These are phyloP conservation scores for Brachionus asplanchnoidis DNA, from an alignment of 1,140 invertebrate genomes.

Conservation along the genomic window DNA sequence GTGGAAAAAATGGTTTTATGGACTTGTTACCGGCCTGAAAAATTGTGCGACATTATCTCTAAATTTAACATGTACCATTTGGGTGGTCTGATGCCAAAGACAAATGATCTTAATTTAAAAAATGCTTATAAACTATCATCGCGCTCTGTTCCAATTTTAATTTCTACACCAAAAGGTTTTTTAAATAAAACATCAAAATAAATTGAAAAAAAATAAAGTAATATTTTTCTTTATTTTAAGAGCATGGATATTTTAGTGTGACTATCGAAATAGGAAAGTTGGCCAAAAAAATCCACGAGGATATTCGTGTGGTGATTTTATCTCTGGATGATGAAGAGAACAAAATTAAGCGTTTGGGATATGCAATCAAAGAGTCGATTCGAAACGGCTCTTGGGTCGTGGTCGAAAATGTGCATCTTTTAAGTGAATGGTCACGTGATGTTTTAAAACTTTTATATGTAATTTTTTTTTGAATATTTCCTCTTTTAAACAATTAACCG, in stretches of 20 bases:
- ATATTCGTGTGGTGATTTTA: not conserved
- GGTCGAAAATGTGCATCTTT: conserved; percentile 30
- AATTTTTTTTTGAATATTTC: not conserved
- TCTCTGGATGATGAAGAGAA: conserved; percentile 13
- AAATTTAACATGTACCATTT: conserved; percentile 16
- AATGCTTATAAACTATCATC: not conserved
- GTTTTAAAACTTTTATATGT: conserved; percentile 21
- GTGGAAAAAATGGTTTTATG: not conserved
- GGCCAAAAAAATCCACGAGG: conserved; percentile 31
- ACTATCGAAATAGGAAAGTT: conserved; percentile 23
- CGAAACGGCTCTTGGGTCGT: conserved; percentile 12
- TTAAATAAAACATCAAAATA: not conserved
- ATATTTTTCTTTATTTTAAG: not conserved
- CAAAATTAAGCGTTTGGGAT: not conserved
- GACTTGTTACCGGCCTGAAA: not conserved
- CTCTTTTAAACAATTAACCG: no score
- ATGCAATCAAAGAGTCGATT: conserved; percentile 2
- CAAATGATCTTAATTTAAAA: not conserved
- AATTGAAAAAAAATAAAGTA: not conserved
- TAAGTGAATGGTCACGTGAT: not conserved
- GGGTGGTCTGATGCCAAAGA: not conserved
- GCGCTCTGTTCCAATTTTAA: not conserved
- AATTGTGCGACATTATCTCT: not conserved
- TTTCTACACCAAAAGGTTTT: not conserved
- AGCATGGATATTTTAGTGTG: not conserved